Base-by-base conservation (phyloP, 2,888 invertebrate genomes). In the Heliconius hortense region DNA sequence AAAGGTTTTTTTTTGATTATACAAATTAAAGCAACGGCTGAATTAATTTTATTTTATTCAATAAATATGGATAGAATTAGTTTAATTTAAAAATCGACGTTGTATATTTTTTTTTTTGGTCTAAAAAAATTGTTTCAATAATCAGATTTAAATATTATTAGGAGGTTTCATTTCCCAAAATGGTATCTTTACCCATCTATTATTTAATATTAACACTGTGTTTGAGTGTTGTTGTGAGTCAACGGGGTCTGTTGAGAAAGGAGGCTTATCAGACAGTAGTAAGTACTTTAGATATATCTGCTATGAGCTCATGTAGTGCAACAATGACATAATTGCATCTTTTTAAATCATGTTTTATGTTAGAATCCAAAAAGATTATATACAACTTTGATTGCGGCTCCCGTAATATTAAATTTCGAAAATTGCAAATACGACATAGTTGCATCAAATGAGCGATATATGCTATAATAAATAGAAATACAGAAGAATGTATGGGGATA, bases 201-300 rank as follows among this genome's bases (percentile, higher is more conserved):
- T 74, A 59, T 53, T 39, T 75, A 62, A 75, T 79, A 70, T 74
- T 83, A 28, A 67, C 82, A 71, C 73, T 83, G 73, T 84, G 85
- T 77, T 78, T 75, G 68, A 78, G 82, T 78, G 76, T 82, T 79
- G 75, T 79, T 76, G 71, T 72, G 78, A 76, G 84, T 74, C 82
- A 84, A 43, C 80, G 82, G 1, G 85, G 85, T 77, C 59, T 77
- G 18, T 75, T 84, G 74, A 82, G 78, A 71, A 86, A 85, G 75
- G 84, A 86, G 39, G 82, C 82, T 5, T 84, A 82, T 63, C 82
- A 82, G 31, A 82, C 87, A 15, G 85, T 85, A 83, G 89, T 89
- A 76, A 87, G 88, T 76, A 7, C 8, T 39, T 24, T 24, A 1
- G 4, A 26, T 11, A 3, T 59, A 4, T 35, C 35, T 8, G 35